These are phyloP conservation scores for Bombus superbus DNA, from an alignment of 1,140 invertebrate species.

Conservation along the genomic window DNA sequence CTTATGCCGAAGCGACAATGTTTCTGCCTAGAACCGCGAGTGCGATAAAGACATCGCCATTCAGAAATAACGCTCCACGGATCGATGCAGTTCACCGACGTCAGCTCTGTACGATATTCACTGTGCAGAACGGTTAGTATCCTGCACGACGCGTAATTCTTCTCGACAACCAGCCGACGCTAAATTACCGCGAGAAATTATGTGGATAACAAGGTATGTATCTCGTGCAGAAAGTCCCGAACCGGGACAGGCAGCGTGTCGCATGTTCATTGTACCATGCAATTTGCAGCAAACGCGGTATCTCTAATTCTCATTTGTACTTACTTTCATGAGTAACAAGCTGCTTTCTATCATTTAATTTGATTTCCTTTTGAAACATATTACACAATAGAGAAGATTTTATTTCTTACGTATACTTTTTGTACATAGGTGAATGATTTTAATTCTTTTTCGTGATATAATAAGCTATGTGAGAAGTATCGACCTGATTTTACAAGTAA, in stretches of 20 bases:
- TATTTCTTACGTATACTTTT: too few relatives aligned
- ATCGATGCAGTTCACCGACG: slow-evolving; percentile 36
- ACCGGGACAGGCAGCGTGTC: not conserved
- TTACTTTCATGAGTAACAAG: too few relatives aligned
- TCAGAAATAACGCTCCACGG: slow-evolving; percentile 14
- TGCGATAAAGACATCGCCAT: slow-evolving; percentile 10
- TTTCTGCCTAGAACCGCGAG: not conserved
- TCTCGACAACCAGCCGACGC: not conserved
- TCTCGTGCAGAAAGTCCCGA: not conserved
- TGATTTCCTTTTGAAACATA: too few relatives aligned
- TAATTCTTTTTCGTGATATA: too few relatives aligned
- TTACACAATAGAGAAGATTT: too few relatives aligned
- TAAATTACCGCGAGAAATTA: not conserved
- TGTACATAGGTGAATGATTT: too few relatives aligned
- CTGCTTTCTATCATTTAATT: too few relatives aligned
- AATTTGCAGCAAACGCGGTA: too few relatives aligned
- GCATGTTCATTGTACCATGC: not conserved
- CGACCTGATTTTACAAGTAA: too few relatives aligned
- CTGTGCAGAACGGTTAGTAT: not conserved
- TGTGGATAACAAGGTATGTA: not conserved
- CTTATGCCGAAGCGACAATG: not conserved
- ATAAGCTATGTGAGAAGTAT: too few relatives aligned
- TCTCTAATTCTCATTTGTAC: too few relatives aligned
- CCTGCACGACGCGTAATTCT: not conserved
- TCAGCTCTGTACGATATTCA: slow-evolving; percentile 6